These are phyloP conservation scores for Pteronura brasiliensis DNA, from an alignment of 2,113 vertebrate genomes.

Conservation along the genomic window DNA sequence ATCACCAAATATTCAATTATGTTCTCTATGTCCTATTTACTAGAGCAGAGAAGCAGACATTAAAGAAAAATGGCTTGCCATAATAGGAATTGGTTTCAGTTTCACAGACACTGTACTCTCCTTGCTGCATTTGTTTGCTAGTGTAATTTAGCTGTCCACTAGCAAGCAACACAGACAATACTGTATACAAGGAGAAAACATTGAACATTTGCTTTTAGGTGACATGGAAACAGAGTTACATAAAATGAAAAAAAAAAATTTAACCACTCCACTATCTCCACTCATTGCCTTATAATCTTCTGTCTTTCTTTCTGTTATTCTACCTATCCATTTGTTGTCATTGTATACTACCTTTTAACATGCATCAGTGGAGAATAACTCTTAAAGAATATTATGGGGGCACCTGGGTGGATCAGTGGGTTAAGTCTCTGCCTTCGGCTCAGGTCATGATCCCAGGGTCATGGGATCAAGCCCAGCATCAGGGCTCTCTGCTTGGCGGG, in stretches of 20 bases:
- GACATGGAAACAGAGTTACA: not conserved
- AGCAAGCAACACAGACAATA: not conserved
- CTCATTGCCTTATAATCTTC: not conserved
- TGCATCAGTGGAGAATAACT: not conserved
- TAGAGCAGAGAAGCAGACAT: not conserved
- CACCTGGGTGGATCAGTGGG: too few species aligned
- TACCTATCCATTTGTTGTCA: not conserved
- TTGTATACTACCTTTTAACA: not conserved
- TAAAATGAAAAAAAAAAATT: not conserved
- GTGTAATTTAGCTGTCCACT: not conserved
- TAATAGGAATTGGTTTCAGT: not conserved
- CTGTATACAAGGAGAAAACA: not conserved
- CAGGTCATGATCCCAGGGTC: too few species aligned
- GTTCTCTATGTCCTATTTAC: constrained; percentile 12
- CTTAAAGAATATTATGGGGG: not conserved
- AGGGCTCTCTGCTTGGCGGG: too few species aligned
- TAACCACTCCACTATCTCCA: not conserved
- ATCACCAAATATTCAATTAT: not conserved
- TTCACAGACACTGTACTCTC: not conserved
- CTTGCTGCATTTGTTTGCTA: not conserved
- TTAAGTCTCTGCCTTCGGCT: too few species aligned
- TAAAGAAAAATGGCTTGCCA: not conserved
- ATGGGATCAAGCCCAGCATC: too few species aligned
- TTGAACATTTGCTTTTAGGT: not conserved
- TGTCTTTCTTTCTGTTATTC: not conserved